Evolutionary conservation across 2,888 invertebrate species (phyloP).

Genomic region (Tipula unca): DNA sequence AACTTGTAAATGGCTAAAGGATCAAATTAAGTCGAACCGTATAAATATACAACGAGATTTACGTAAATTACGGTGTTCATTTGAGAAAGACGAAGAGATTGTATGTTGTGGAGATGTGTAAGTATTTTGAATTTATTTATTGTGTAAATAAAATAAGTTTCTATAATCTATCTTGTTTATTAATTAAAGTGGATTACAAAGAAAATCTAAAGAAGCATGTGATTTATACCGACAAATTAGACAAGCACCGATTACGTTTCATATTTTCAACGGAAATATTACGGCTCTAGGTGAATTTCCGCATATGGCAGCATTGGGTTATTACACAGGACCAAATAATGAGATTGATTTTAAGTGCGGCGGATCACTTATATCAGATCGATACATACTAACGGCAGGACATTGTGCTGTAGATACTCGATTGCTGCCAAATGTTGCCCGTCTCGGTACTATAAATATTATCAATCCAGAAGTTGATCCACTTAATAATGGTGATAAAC

Average conservation of each 20-base stretch:
- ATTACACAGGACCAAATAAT: not conserved
- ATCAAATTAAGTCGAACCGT: not conserved
- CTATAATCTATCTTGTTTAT: not conserved
- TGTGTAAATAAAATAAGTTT: too few relatives aligned
- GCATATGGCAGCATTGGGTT: constrained; percentile 31
- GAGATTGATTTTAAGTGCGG: constrained; percentile 22
- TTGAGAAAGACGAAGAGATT: not conserved
- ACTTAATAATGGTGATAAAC: not conserved
- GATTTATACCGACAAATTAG: not conserved
- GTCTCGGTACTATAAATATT: constrained; percentile 24
- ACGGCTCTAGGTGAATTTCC: constrained; percentile 33
- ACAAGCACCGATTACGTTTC: constrained; percentile 23
- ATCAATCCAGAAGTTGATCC: not conserved
- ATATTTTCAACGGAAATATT: constrained; percentile 33
- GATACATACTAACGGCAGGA: constrained; percentile 24
- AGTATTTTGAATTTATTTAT: too few relatives aligned
- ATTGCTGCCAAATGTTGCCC: constrained; percentile 21
- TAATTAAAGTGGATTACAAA: not conserved
- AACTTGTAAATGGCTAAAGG: not conserved
- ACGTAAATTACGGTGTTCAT: not conserved
- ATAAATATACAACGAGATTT: not conserved
- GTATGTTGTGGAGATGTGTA: not conserved
- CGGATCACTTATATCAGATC: constrained; percentile 25
- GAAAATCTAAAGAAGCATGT: not conserved
- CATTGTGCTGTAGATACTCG: constrained; percentile 25